Base-by-base conservation (phyloP, 2,797 vertebrate genomes). In the Sebastes oblongus region DNA sequence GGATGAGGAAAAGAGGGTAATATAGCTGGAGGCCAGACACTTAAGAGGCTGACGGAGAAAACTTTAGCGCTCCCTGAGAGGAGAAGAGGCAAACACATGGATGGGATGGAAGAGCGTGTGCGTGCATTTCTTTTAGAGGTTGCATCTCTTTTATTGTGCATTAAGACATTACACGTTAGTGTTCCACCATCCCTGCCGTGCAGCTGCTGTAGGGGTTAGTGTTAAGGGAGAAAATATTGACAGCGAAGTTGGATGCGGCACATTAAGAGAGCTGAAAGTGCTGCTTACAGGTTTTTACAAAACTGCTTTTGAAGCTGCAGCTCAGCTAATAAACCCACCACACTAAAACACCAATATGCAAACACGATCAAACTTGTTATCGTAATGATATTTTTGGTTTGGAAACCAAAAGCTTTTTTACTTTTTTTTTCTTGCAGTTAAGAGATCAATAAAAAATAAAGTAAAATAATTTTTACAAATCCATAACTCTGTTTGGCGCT, bases 1-100 rank as follows among this genome's bases (percentile, higher is more conserved):
- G 64, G 65, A 68, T n/a, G 75, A 74, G 80, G 69, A 56, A 65
- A 32, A 25, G 69, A 78, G 68, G 80, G 81, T 78, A 76, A 85
- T 88, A 77, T 85, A 78, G 86, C 92, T 91, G 84, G 82, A 75
- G 89, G 93, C 88, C 75, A 86, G 80, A 86, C 83, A 86, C 78
- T 92, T 87, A 85, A 85, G 83, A 90, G 82, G 80, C 82, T 75
- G 90, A 88, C 61, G 73, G 82, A 86, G 84, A 77, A 91, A 91
- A 92, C 81, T 91, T 92, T 89, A 81, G 64, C 27, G 5, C 66
- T 85, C 24, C 24, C 66, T 54, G 11, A 85, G 78, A 75, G 67
- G 62, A 75, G 32, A 61, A 52, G 79, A 72, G 32, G 62, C 22
- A 27, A 64, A 55, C 59, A 55, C 8, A 1, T 39, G 67, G 75